Evolutionary conservation across 2,113 vertebrate genomes (phyloP), one percentile per base, ranked within the genome.

Genomic region (Pycnonotus jocosus): DNA sequence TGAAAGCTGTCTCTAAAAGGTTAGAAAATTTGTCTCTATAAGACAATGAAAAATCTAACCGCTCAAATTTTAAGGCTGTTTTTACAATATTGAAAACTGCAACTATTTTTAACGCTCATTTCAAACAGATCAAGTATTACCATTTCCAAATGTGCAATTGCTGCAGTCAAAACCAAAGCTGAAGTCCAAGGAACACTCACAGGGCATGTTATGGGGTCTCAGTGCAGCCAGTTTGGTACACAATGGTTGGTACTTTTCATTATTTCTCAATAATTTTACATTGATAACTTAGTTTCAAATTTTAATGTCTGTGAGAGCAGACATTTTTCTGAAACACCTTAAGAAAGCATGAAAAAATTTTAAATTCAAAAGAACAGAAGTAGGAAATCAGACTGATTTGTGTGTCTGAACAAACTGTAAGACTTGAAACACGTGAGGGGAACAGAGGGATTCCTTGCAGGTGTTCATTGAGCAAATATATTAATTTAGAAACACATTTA

Each of bases 391-490:
- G 45, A n/a, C 14, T 28, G 25, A 38, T 84, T 30, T 35, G n/a
- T 70, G 25, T 8, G 70, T 19, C 13, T 22, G 58, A 31, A 18
- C 15, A 17, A 82, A 58, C 27, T 15, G 11, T 24, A 20, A 56
- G 30, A 69, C 11, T 24, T 68, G 12, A 56, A 80, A 54, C 47
- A 78, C 0, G 1, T 8, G 37, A 80, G 16, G 23, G 2, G 5
- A 90, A 58, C 2, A 78, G 37, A 78, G 54, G 48, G 12, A 58
- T n/a, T 24, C 42, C 17, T 61, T 69, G 14, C 72, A 81, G 48
- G 16, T 0, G 0, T 16, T 48, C 27, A 57, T 4, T 0, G 4
- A 64, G n/a, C 23, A 80, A 42, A n/a, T n/a, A 6, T 53, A 60
- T 6, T 60, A 48, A 47, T 69, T 84, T 9, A 83, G 54, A 61